Evolutionary conservation across 1,140 invertebrate genomes (phyloP).

Genomic region (Lamellibrachia luymesi): DNA sequence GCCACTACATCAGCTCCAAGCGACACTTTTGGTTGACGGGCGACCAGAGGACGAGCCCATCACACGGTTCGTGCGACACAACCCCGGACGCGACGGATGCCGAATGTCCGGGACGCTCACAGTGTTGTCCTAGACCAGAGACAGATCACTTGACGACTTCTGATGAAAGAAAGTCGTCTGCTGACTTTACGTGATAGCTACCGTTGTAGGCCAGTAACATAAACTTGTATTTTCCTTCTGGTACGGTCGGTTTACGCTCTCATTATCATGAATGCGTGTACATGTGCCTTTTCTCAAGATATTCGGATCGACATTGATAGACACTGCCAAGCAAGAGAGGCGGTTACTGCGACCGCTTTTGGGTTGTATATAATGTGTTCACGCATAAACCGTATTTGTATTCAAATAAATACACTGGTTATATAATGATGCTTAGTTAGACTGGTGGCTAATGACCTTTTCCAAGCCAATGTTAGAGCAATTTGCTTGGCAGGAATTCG

Average conservation of each 20-base stretch:
- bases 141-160: not conserved
- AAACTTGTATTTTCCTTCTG: not conserved
- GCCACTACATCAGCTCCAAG: conserved; percentile 45
- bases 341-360: not conserved
- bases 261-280: not conserved
- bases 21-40: conserved; percentile 44
- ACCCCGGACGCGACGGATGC: too few relatives aligned
- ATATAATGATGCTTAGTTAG: not conserved
- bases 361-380: not conserved
- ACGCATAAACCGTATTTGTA: not conserved
- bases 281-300: not conserved
- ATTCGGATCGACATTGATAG: not conserved
- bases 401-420: not conserved
- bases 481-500: not conserved
- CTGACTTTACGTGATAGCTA: not conserved
- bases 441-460: not conserved
- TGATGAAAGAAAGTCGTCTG: not conserved
- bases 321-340: not conserved
- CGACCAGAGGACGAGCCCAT: conserved; percentile 30
- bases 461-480: not conserved
- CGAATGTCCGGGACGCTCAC: not conserved
- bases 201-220: not conserved
- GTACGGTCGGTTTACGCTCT: not conserved
- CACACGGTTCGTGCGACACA: not conserved
- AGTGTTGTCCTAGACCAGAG: not conserved